These are phyloP conservation scores for Phlogophora meticulosa DNA, from an alignment of 2,888 invertebrate species.

Conservation along the genomic window DNA sequence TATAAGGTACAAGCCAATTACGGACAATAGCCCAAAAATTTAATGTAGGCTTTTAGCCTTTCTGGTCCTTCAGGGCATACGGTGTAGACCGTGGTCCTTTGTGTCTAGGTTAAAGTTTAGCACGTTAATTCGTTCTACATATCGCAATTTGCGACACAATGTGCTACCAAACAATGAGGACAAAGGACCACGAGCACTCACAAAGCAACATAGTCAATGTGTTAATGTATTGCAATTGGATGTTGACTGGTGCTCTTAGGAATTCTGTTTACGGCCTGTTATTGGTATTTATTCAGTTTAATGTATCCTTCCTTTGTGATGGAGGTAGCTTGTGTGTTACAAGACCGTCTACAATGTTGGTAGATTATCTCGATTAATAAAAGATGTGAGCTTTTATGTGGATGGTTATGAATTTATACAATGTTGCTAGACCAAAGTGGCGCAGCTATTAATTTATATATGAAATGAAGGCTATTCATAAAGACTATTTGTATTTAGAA, in stretches of 20 bases:
- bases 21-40: slow-evolving; percentile 44
- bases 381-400: slow-evolving; percentile 36
- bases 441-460: slow-evolving; percentile 28
- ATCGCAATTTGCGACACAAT: slow-evolving; percentile 64
- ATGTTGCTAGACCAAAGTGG: slow-evolving; percentile 25
- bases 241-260: slow-evolving; percentile 63
- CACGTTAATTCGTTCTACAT: slow-evolving; percentile 72
- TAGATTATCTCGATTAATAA: slow-evolving; percentile 51
- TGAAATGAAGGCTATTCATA: slow-evolving; percentile 14
- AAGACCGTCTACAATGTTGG: slow-evolving; percentile 52
- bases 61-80: slow-evolving; percentile 70
- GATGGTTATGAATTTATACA: slow-evolving; percentile 18
- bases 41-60: slow-evolving; percentile 28
- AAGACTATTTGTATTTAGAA: not conserved
- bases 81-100: slow-evolving; percentile 76
- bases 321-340: slow-evolving; percentile 29
- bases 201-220: slow-evolving; percentile 71
- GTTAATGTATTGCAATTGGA: slow-evolving; percentile 73
- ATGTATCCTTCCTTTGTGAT: slow-evolving; percentile 56
- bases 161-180: slow-evolving; percentile 51
- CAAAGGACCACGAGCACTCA: slow-evolving; percentile 53
- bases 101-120: slow-evolving; percentile 69
- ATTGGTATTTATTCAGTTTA: slow-evolving; percentile 61
- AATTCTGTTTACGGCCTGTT: slow-evolving; percentile 51
- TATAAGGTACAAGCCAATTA: slow-evolving; percentile 11